Base-by-base conservation (phyloP, 2,888 invertebrate genomes). In the Polydrusus cervinus region DNA sequence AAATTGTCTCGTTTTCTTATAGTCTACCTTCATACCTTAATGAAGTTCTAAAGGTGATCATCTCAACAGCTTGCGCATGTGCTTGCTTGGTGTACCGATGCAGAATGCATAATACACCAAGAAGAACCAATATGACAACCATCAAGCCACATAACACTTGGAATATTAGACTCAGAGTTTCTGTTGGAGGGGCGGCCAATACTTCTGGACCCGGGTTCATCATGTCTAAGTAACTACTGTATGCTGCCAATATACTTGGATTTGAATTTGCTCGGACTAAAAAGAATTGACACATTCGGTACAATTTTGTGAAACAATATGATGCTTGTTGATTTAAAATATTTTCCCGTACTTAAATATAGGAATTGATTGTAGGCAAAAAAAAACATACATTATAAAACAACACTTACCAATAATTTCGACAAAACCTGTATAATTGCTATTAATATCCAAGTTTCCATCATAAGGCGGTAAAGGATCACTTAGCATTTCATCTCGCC, bases 391-490 rank as follows among this genome's bases (percentile, higher is more conserved):
- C 16, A 14, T 11, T 49, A 53, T 13, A 18, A 67, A 43, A 45
- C 14, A 45, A 88, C n/a, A n/a, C 90, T 88, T 86, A 94, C 95
- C 93, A 81, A 95, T 92, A 11, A 96, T 89, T 89, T 96, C 95
- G 43, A 97, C 89, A 84, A 95, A 96, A 18, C 95, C 93, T 0
- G 96, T 95, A 81, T 97, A 97, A 84, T 95, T 95, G 11, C 94
- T 92, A 66, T 90, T 90, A 13, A 92, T 89, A 82, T 95, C 94
- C 61, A 97, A 89, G 67, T 88, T 89, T 0, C 96, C 95, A 85
- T 96, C 96, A 74, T 89, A 89, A 2, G 92, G 89, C 25, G 88
- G 86, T 78, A 87, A 80, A 13, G 86, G 85, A 78, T 87, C 86
- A 70, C 81, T 81, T 18, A 85, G 78, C 13, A 81, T 78, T 76